Conservation (phyloP, 2,797 vertebrate species). For the Alcedo quadribrachys region DNA sequence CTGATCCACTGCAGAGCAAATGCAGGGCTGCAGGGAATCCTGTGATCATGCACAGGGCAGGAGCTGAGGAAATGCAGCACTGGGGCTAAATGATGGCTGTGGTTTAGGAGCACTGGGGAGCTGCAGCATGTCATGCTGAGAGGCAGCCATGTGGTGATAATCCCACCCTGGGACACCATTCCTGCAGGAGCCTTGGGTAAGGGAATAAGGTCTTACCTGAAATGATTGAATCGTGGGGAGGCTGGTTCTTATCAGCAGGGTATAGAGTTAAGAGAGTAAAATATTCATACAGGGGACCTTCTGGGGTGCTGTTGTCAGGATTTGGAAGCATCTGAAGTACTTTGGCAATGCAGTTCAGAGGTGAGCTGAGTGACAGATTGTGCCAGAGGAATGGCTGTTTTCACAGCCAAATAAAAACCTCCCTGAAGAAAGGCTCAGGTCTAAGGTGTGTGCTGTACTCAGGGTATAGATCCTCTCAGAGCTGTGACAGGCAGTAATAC, state of each 20-base stretch:
- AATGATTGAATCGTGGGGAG: not conserved
- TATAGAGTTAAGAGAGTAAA: not conserved
- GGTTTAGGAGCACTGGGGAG: not conserved
- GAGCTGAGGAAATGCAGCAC: not conserved
- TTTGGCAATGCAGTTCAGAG: not conserved
- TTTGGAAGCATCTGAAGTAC: not conserved
- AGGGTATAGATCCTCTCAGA: not conserved
- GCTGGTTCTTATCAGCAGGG: not conserved
- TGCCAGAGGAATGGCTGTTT: not conserved
- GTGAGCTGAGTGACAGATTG: not conserved
- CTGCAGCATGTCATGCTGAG: not conserved
- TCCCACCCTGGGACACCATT: not conserved
- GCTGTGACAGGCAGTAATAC: not conserved
- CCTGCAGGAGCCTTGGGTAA: not conserved
- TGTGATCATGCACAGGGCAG: not conserved
- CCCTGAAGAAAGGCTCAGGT: not conserved
- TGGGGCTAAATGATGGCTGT: not conserved
- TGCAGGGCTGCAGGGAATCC: not conserved
- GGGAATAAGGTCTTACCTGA: not conserved
- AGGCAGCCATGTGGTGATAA: not conserved
- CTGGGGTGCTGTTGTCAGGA: fast-evolving
- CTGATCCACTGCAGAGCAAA: not conserved
- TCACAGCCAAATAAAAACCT: not conserved
- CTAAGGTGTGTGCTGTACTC: not conserved
- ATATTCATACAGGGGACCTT: not conserved